Conservation (phyloP, 2,113 vertebrate genomes). For the Prunella himalayana region DNA sequence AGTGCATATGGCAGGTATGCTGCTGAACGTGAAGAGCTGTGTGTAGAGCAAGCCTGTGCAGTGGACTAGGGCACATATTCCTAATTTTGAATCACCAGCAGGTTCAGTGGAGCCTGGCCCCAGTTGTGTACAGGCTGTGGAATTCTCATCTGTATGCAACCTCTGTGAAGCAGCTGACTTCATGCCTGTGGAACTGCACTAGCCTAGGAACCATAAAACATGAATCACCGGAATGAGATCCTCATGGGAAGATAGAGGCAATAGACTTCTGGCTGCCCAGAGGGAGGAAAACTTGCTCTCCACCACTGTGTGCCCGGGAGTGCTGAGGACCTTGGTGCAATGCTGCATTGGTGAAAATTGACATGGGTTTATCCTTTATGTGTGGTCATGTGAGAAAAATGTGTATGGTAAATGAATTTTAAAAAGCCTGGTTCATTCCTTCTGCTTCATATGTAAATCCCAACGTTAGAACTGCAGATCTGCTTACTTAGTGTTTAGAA, state of each 20-base stretch:
- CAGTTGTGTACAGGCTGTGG: background rate
- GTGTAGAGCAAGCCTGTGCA: rapidly evolving
- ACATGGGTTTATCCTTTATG: background rate
- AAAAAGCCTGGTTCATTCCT: background rate
- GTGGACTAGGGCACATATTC: background rate
- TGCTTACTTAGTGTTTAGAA: background rate
- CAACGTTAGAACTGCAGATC: background rate
- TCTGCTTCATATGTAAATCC: background rate
- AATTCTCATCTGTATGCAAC: background rate
- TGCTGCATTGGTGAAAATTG: rapidly evolving
- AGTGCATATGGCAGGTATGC: background rate
- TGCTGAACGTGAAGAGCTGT: background rate
- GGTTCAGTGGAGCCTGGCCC: background rate
- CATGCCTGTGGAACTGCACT: background rate
- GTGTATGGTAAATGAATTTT: background rate
- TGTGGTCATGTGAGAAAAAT: background rate
- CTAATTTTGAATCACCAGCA: background rate
- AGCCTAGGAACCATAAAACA: background rate
- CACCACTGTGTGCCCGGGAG: background rate
- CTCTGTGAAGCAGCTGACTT: background rate
- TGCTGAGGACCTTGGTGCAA: background rate
- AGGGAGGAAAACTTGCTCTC: background rate
- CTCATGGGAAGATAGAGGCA: background rate
- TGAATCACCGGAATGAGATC: background rate
- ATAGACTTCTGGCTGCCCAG: background rate